phyloP scores from a whole-genome alignment of 2,113 vertebrate genomes.

The Caloenas nicobarica region DNA sequence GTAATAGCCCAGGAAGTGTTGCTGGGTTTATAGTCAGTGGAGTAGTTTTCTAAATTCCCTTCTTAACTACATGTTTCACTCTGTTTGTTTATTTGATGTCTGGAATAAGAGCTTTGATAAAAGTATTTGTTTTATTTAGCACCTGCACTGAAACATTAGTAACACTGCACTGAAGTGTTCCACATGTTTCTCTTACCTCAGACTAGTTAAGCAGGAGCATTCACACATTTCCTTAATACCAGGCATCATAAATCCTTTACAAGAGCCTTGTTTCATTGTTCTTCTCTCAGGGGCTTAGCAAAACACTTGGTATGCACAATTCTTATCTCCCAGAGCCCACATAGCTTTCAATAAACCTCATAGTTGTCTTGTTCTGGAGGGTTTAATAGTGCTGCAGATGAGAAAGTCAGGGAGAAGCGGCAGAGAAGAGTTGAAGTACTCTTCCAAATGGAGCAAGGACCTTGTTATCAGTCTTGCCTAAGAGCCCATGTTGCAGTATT shows the following conservation, averaged over 20 bases:
- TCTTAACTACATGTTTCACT: not conserved
- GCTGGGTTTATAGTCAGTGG: not conserved
- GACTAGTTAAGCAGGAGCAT: constrained; percentile 57
- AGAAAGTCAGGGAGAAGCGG: not conserved
- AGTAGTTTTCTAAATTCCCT: not conserved
- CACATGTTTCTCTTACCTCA: constrained; percentile 74
- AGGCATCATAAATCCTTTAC: constrained; percentile 71
- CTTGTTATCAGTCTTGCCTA: not conserved
- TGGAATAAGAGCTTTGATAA: constrained; percentile 44
- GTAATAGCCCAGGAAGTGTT: not conserved
- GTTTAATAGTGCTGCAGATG: not conserved
- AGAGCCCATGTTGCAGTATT: not conserved
- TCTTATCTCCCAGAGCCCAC: not conserved
- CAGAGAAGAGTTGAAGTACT: not conserved
- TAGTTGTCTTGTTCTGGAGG: constrained; percentile 1
- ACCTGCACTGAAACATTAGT: constrained; percentile 71
- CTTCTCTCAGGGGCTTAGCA: constrained; percentile 63
- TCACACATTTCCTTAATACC: constrained; percentile 74
- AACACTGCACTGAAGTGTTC: constrained; percentile 67
- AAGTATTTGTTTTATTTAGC: constrained; percentile 67
- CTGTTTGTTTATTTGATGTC: constrained; percentile 61
- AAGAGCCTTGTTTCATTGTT: constrained; percentile 67
- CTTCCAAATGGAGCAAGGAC: not conserved
- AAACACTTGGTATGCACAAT: not conserved
- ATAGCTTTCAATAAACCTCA: constrained; percentile 8